Conservation (phyloP, 2,888 invertebrate species). For the Theodoxus fluviatilis region DNA sequence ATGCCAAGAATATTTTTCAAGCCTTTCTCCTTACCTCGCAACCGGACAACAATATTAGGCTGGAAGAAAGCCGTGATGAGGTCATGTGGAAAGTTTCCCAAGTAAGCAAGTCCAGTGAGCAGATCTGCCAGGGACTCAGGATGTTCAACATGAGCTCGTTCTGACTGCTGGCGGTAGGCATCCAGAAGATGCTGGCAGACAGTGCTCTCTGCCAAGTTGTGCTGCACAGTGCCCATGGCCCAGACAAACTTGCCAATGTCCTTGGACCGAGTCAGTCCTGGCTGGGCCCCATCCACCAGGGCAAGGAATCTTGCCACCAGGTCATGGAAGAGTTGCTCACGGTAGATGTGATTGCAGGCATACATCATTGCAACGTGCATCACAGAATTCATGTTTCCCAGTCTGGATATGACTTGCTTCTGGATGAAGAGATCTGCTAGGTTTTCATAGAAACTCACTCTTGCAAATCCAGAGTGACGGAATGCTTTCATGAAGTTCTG, state of each 20-base stretch:
- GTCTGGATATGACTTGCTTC: neutral
- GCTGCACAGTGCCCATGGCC: conserved; percentile 12
- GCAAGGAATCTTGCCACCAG: neutral
- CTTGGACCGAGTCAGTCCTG: neutral
- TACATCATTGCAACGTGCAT: conserved; percentile 13
- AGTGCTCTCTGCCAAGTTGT: conserved; percentile 1
- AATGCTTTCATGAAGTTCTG: conserved; percentile 5
- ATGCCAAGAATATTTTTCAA: too few species aligned
- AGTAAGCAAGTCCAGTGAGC: neutral
- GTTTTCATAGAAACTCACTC: neutral
- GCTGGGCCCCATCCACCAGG: neutral
- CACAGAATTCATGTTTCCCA: neutral
- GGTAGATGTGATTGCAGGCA: neutral
- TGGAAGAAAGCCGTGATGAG: neutral
- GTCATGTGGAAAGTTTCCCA: neutral
- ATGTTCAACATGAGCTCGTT: neutral
- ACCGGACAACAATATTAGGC: neutral
- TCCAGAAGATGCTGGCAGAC: neutral
- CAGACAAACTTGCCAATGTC: conserved; percentile 14
- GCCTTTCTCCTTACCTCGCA: neutral
- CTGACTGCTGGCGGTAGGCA: neutral
- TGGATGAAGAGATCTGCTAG: neutral
- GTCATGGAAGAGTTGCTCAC: neutral
- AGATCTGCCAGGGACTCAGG: conserved; percentile 17
- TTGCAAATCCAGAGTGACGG: conserved; percentile 10